phyloP scores from a whole-genome alignment of 1,140 invertebrate species.

The Atta texana region DNA sequence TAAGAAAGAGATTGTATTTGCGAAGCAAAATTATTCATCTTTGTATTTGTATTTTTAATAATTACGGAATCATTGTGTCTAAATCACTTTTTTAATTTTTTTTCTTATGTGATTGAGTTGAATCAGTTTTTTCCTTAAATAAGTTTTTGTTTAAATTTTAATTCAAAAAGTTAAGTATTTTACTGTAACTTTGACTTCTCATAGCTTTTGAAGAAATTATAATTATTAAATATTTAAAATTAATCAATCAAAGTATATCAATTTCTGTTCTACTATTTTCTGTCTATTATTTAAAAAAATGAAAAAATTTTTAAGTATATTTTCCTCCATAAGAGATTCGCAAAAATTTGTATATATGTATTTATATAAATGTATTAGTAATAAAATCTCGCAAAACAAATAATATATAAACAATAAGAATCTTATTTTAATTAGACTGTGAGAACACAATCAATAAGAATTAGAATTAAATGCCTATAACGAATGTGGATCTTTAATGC shows the following conservation, averaged over 20 bases:
- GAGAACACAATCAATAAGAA: no score
- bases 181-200: background rate
- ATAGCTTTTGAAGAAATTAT: no score
- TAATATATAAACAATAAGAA: background rate
- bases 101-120: background rate
- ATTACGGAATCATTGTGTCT: background rate
- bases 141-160: background rate
- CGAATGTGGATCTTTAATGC: no score
- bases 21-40: background rate
- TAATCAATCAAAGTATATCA: background rate
- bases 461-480: no score
- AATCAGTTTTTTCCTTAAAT: background rate
- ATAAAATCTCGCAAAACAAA: background rate
- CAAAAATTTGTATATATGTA: background rate
- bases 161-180: background rate
- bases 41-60: background rate
- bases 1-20: background rate
- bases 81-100: background rate
- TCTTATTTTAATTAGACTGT: no score
- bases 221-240: background rate
- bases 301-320: background rate
- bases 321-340: background rate
- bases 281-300: background rate
- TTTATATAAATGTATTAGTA: conserved; percentile 7
- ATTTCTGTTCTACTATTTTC: background rate